phyloP scores from a whole-genome alignment of 2,113 vertebrate genomes.

The Xiphias gladius region DNA sequence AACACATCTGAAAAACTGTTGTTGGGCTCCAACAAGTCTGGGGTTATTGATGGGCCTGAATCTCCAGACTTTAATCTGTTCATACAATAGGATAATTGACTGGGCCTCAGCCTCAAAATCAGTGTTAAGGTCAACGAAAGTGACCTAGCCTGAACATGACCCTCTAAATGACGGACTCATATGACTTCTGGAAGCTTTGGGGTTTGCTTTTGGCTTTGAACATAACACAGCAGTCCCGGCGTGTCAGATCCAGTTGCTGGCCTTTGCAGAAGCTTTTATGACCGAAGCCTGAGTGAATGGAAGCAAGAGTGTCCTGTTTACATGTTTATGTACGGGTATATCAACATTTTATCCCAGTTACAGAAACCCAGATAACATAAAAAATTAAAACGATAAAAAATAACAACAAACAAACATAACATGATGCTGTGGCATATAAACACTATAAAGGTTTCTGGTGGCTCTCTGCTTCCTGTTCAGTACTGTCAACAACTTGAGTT shows the following conservation, averaged over 20 bases:
- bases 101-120: constrained; percentile 3
- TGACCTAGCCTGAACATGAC: not conserved
- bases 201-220: not conserved
- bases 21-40: constrained; percentile 13
- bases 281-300: not conserved
- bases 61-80: constrained; percentile 6
- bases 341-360: too few species aligned
- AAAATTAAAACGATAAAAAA: too few species aligned
- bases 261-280: not conserved
- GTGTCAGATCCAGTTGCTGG: not conserved
- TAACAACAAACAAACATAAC: too few species aligned
- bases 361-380: too few species aligned
- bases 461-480: not conserved
- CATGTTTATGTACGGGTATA: too few species aligned
- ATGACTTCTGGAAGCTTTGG: not conserved
- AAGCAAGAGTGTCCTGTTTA: not conserved
- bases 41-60: not conserved
- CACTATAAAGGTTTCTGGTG: not conserved
- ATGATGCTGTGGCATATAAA: not conserved
- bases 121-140: constrained; percentile 7
- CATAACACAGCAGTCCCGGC: not conserved
- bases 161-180: not conserved
- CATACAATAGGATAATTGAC: constrained; percentile 11
- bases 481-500: too few species aligned
- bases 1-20: not conserved